phyloP scores from a whole-genome alignment of 2,888 invertebrate genomes.

The Pycnomerus fuliginosus region DNA sequence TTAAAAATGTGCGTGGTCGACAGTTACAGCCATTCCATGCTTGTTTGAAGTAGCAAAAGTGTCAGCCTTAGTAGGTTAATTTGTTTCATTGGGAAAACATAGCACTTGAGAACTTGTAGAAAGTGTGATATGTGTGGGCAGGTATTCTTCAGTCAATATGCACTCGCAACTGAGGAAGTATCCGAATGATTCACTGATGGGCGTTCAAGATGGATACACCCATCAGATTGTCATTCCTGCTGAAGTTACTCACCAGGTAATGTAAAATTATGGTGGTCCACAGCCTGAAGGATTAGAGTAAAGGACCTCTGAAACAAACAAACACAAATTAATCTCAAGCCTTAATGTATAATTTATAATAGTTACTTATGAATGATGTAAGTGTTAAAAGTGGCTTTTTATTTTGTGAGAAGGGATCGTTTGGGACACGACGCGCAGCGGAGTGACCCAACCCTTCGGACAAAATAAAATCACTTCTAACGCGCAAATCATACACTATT shows the following conservation, averaged over 20 bases:
- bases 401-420: too few species aligned
- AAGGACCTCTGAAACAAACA: slow-evolving; percentile 80
- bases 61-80: slow-evolving; percentile 35
- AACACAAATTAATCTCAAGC: slow-evolving; percentile 25
- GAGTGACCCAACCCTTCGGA: too few species aligned
- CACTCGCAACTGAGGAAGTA: slow-evolving; percentile 28
- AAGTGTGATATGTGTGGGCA: slow-evolving; percentile 31
- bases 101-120: slow-evolving; percentile 22
- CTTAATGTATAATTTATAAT: too few species aligned
- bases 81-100: slow-evolving; percentile 34
- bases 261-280: slow-evolving; percentile 78
- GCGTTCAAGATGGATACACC: slow-evolving; percentile 13
- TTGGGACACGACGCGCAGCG: too few species aligned
- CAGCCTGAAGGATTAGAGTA: slow-evolving; percentile 87
- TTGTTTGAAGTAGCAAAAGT: slow-evolving; percentile 32
- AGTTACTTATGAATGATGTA: too few species aligned
- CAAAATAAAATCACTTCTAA: too few species aligned
- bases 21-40: slow-evolving; percentile 10
- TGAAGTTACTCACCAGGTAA: slow-evolving; percentile 63
- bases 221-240: slow-evolving; percentile 4
- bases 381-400: too few species aligned
- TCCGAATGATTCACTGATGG: slow-evolving; percentile 21
- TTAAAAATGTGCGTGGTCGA: slow-evolving; percentile 19
- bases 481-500: too few species aligned
- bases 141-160: slow-evolving; percentile 32